Base-by-base conservation (phyloP, 2,888 invertebrate species). In the Idaea straminata region DNA sequence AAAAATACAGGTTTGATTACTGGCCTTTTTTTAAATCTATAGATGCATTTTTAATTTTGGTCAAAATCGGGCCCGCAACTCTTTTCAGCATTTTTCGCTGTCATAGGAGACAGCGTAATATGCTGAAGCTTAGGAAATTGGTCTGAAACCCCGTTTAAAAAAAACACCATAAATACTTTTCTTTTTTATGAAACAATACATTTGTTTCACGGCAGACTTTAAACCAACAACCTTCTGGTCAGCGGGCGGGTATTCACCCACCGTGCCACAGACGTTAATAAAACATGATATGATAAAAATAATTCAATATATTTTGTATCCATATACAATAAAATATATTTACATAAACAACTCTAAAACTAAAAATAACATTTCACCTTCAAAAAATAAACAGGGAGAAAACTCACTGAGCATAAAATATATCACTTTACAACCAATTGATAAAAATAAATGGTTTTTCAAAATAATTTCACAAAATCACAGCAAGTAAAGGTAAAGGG, bases 321-420 rank as follows among this genome's bases (percentile, higher is more conserved):
- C 47, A 13, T 47, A 13, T 47, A 47, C 47, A 47, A 47, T 47
- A 47, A 47, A 47, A 47, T 64, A 59, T 64, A 74, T 66, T 74
- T 62, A 74, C 66, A 63, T 73, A 36, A 64, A 59, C 36, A 64
- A 25, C 59, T 61, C 35, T 63, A 60, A 71, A 73, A 71, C 66
- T 68, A 68, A 15, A n/a, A 15, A 61, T 38, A 38, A 10, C 15
- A 62, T 16, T 25, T 34, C 10, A 62, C 38, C 5, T 62, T 62
- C 58, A 59, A 58, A 58, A 62, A 62, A 10, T 13, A 47, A 47
- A 7, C 47, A 47, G 13, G 13, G 13, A 47, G 3, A 47, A 47
- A 47, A 47, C 7, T 4, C 47, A 47, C 47, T 47, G 47, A 47
- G 10, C 10, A 47, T 47, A 47, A 0, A 47, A 63, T 61, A 34